phyloP scores from a whole-genome alignment of 2,113 vertebrate species.

The Peromyscus polionotus region DNA sequence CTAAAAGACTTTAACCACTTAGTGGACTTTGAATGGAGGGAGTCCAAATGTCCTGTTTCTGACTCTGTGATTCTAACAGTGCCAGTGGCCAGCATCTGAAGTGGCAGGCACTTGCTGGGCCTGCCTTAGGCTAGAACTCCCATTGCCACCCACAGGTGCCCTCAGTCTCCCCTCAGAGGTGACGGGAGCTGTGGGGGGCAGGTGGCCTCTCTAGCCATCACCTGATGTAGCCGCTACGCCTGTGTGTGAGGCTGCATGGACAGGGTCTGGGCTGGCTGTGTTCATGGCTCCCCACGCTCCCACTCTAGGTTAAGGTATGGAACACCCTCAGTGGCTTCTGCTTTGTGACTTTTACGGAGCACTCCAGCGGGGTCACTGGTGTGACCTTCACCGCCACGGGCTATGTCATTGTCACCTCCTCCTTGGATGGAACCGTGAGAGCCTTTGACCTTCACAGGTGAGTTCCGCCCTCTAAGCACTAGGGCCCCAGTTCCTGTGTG shows the following conservation, averaged over 20 bases:
- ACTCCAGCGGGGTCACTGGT: constrained; percentile 93
- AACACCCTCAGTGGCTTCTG: constrained; percentile 96
- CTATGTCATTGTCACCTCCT: constrained; percentile 95
- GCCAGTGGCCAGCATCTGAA: neutral
- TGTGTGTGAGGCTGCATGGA: neutral
- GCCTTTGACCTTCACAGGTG: constrained; percentile 98
- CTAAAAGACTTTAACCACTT: neutral
- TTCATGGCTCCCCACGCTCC: too few relatives aligned
- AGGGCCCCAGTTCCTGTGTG: neutral
- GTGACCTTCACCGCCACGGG: constrained; percentile 94
- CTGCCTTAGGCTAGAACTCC: neutral
- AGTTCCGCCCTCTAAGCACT: accelerated
- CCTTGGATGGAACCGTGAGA: constrained; percentile 96
- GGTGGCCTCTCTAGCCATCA: neutral
- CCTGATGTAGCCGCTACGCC: neutral
- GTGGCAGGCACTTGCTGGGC: neutral
- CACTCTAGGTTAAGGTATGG: constrained; percentile 96
- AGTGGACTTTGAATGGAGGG: accelerated
- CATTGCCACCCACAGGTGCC: accelerated
- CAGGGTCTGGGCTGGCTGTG: too few relatives aligned
- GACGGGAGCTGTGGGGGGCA: neutral
- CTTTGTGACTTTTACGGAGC: constrained; percentile 97
- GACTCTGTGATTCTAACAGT: neutral
- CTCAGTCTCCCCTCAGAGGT: neutral
- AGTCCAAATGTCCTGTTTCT: accelerated